phyloP scores from a whole-genome alignment of 2,797 vertebrate species.

The Synanceia verrucosa region DNA sequence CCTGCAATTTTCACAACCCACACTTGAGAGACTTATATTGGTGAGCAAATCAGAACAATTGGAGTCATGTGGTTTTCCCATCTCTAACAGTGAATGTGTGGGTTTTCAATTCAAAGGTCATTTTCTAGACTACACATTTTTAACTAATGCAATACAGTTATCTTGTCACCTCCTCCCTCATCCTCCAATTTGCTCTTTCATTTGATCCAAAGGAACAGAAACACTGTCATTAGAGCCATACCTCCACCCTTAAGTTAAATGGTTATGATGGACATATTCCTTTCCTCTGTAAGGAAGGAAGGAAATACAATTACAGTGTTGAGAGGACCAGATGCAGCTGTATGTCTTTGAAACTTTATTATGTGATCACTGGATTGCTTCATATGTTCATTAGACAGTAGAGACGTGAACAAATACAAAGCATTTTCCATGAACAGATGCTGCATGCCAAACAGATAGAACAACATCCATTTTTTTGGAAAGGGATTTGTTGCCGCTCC shows the following conservation, averaged over 20 bases:
- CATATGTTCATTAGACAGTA: conserved; percentile 8
- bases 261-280: conserved; percentile 9
- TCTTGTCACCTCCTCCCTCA: neutral
- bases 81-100: neutral
- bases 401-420: neutral
- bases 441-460: neutral
- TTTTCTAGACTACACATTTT: conserved; percentile 21
- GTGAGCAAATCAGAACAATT: neutral
- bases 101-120: conserved; percentile 39
- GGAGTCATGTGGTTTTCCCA: neutral
- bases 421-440: neutral
- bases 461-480: neutral
- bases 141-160: neutral
- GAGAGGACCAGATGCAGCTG: conserved; percentile 22
- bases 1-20: neutral
- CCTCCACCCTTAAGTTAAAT: conserved; percentile 7
- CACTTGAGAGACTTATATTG: neutral
- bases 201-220: conserved; percentile 3
- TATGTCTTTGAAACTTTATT: neutral
- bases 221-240: conserved; percentile 14
- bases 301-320: conserved; percentile 27
- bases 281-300: conserved; percentile 15
- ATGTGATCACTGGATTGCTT: conserved; percentile 12
- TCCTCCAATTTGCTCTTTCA: conserved; percentile 2
- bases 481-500: neutral